These are phyloP conservation scores for Eulemur coronatus DNA, from an alignment of 2,797 vertebrate genomes.

Conservation along the genomic window DNA sequence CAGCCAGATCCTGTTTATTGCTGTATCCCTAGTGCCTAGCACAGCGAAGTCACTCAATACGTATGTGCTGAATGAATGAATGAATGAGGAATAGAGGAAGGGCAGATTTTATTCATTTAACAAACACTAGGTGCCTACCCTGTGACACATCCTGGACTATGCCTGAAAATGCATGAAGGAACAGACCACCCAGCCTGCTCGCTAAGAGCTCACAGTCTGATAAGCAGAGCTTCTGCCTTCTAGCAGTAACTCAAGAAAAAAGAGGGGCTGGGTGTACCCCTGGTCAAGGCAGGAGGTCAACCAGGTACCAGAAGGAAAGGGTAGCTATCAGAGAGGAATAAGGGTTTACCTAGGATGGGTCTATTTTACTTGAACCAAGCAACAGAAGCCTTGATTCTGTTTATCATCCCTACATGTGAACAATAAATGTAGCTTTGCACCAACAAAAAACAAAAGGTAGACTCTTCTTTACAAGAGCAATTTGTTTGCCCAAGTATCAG, in stretches of 20 bases:
- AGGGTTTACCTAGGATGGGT: background rate
- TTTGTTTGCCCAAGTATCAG: background rate
- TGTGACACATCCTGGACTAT: background rate
- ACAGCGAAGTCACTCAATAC: background rate
- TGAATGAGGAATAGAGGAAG: background rate
- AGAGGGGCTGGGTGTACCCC: background rate
- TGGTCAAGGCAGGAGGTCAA: background rate
- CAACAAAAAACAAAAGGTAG: background rate
- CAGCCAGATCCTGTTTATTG: background rate
- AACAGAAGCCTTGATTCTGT: background rate
- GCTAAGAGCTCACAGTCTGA: background rate
- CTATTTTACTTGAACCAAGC: slow-evolving; percentile 26
- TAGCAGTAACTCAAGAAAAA: background rate
- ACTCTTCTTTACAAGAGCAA: background rate
- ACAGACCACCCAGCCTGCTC: background rate
- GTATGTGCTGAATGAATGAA: background rate
- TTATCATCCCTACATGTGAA: background rate
- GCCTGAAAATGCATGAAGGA: background rate
- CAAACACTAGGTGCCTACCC: background rate
- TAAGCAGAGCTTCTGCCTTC: background rate
- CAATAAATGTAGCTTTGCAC: background rate
- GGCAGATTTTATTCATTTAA: background rate
- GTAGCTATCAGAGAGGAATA: background rate
- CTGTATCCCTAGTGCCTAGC: background rate
- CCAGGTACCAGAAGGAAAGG: background rate